A percentile compares a stretch with the other conserved stretches of the same genome.
phyloP scores from a whole-genome alignment of 2,888 invertebrate genomes.

The Ischnura elegans region DNA sequence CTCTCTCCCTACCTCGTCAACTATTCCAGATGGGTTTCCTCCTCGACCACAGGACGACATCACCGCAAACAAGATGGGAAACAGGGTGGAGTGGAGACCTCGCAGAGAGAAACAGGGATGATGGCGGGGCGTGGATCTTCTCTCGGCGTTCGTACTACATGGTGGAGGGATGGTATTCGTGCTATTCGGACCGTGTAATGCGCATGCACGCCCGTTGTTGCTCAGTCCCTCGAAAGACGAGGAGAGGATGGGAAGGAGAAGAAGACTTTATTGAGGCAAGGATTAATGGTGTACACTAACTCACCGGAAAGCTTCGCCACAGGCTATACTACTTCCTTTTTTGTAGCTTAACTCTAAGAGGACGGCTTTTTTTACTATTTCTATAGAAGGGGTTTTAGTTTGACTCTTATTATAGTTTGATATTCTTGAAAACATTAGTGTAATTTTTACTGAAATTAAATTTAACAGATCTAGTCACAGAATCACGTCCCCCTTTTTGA shows the following conservation, averaged over 20 bases:
- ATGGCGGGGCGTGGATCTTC: no score
- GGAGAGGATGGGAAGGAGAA: background rate
- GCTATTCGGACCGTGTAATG: background rate
- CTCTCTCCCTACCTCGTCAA: background rate
- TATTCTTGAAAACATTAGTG: no score
- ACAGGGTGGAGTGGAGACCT: background rate
- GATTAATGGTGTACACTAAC: no score
- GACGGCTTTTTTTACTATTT: no score
- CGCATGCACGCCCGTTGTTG: background rate
- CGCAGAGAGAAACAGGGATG: background rate
- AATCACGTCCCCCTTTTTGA: no score
- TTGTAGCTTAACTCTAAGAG: no score
- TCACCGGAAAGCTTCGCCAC: no score
- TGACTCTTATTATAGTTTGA: no score
- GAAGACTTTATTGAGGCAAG: background rate
- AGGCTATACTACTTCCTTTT: no score
- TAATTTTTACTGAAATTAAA: no score
- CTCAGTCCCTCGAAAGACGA: background rate
- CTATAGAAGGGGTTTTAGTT: no score
- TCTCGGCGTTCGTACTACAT: background rate
- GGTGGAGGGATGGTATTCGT: background rate
- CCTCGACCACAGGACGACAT: background rate
- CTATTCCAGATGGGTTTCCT: background rate
- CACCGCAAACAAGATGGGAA: background rate
- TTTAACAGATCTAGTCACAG: no score